Base-by-base conservation (phyloP, 2,888 invertebrate species). In the Heliconius ismenius region DNA sequence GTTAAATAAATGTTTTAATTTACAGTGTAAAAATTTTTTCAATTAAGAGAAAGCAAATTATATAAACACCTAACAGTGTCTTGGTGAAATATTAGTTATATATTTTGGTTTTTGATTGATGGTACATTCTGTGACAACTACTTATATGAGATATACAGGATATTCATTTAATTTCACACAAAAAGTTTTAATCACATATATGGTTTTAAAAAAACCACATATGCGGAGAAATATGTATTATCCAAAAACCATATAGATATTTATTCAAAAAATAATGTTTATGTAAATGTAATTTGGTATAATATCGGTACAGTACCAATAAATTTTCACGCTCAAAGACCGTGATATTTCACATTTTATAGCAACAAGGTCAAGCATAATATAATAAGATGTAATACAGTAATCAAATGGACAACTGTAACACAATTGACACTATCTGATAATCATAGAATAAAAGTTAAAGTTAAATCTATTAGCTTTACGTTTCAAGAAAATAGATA, bases 331-430 rank as follows among this genome's bases (percentile, higher is more conserved):
- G 70, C 32, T 63, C 24, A 43, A 43, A 73, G 49, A 69, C 18
- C 60, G 62, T 75, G 68, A 75, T 32, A 74, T 43, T 24, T 70
- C 54, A 62, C n/a, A 63, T 69, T 32, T 75, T 32, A 69, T 75
- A 69, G 70, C 24, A 75, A 62, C 69, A 75, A 75, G 75, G 68
- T 69, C 69, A 62, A 4, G 18, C 75, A 69, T 7, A 36, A n/a
- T 15, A 65, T 65, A 67, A 67, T 36, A 36, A 67, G 26, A 58
- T 74, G 18, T 24, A 63, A 58, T 58, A 39, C n/a, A 18, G 32
- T 32, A 18, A 54, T 39, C 24, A 24, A 65, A 67, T 21, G 15
- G 39, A 43, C 39, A 67, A 62, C 24, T 32, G 15, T 69, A 28
- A 28, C 39, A 26, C 54, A 32, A 43, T 43, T 67, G 39, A 39